phyloP scores from a whole-genome alignment of 2,888 invertebrate genomes.

The Cheilosia impressa region DNA sequence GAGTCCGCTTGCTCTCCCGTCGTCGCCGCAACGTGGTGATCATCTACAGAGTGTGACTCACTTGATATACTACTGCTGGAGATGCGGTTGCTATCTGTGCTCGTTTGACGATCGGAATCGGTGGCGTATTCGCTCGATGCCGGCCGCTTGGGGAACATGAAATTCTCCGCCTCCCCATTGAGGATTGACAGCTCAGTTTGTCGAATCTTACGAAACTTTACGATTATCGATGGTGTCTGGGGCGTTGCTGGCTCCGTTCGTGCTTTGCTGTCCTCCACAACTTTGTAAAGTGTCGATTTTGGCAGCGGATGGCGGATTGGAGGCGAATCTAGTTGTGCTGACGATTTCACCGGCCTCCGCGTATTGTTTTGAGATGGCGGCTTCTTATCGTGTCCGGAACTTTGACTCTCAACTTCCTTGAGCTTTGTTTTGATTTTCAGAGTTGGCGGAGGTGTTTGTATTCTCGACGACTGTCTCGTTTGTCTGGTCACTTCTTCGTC shows the following conservation, averaged over 20 bases:
- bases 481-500: constrained; percentile 77
- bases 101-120: constrained; percentile 84
- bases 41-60: constrained; percentile 64
- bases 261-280: constrained; percentile 79
- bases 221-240: constrained; percentile 85
- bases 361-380: constrained; percentile 49
- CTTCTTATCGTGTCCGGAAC: constrained; percentile 69
- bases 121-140: constrained; percentile 83
- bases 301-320: constrained; percentile 82
- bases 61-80: constrained; percentile 77
- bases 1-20: constrained; percentile 69
- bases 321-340: constrained; percentile 77
- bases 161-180: constrained; percentile 94
- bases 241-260: constrained; percentile 74
- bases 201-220: constrained; percentile 90
- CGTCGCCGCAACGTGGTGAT: constrained; percentile 12
- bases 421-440: constrained; percentile 75
- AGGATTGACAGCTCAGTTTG: constrained; percentile 89
- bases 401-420: constrained; percentile 54
- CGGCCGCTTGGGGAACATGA: constrained; percentile 89
- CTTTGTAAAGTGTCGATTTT: constrained; percentile 82
- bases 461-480: constrained; percentile 63
- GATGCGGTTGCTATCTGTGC: constrained; percentile 81
- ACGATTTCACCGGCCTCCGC: constrained; percentile 30
- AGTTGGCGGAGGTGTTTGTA: constrained; percentile 58